These are phyloP conservation scores for Ophiothrix spiculata DNA, from an alignment of 35 echinoderm and acorn worm species.

Conservation along the genomic window DNA sequence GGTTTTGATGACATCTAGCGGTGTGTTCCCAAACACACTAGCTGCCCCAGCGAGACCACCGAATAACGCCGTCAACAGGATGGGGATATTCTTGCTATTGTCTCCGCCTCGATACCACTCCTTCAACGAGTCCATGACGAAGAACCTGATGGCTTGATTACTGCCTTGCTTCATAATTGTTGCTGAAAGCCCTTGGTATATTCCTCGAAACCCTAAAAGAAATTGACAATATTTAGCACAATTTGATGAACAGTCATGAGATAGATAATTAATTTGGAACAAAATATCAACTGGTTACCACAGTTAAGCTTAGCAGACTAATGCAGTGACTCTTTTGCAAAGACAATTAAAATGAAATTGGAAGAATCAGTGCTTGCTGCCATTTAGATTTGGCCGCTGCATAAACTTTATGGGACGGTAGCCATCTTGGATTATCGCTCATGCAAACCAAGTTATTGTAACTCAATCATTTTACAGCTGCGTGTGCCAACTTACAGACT, in stretches of 20 bases:
- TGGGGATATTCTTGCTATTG: conserved; percentile 74
- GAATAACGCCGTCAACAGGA: conserved; percentile 68
- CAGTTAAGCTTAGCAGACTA: background rate
- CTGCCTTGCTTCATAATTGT: conserved; percentile 98
- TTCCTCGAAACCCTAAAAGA: conserved; percentile 72
- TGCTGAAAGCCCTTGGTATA: conserved; percentile 90
- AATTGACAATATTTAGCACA: no score
- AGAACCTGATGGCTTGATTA: conserved; percentile 97
- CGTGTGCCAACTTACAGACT: no score
- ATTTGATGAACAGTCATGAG: background rate
- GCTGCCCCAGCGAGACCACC: conserved; percentile 94
- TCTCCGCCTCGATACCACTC: conserved; percentile 94
- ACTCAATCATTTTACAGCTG: no score
- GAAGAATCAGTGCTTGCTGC: no score
- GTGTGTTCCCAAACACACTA: conserved; percentile 97
- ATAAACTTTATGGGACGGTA: no score
- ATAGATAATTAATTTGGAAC: background rate
- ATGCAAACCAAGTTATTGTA: no score
- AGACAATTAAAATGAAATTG: no score
- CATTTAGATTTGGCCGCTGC: no score
- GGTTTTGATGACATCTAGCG: conserved; percentile 96
- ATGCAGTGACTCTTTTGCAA: no score
- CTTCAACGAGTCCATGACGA: conserved; percentile 85
- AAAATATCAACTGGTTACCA: background rate
- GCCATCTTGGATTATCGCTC: no score